These are phyloP conservation scores for Pagrus major DNA, from an alignment of 2,113 vertebrate genomes.

Conservation along the genomic window DNA sequence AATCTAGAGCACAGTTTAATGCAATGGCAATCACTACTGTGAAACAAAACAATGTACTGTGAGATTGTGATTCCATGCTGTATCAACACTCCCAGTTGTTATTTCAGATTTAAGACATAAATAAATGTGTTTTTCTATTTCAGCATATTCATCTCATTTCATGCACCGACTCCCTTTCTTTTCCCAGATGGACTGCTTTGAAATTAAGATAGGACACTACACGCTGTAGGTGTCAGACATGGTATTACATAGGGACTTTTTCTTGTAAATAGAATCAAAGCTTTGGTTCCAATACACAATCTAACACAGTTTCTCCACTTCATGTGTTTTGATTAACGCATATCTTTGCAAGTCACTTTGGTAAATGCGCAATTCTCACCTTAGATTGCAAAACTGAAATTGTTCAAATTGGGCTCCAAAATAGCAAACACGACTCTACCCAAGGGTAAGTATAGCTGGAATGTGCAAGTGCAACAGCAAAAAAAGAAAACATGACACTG, in stretches of 20 bases:
- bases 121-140: conserved; percentile 29
- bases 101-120: conserved; percentile 17
- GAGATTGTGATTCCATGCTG: neutral
- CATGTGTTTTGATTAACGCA: conserved; percentile 42
- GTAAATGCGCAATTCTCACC: conserved; percentile 54
- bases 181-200: conserved; percentile 27
- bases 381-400: conserved; percentile 13
- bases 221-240: conserved; percentile 38
- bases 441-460: neutral
- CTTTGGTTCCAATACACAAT: conserved; percentile 21
- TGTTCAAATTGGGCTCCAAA: conserved; percentile 30
- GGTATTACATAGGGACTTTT: conserved; percentile 24
- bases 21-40: neutral
- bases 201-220: conserved; percentile 41
- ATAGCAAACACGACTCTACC: neutral
- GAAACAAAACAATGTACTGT: neutral
- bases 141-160: conserved; percentile 20
- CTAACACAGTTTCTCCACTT: conserved; percentile 20
- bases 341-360: conserved; percentile 29
- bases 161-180: neutral
- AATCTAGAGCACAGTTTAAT: conserved; percentile 7
- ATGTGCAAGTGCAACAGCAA: conserved; percentile 39
- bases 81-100: conserved; percentile 12
- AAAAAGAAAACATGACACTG: neutral
- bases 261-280: conserved; percentile 32